Base-by-base conservation (phyloP, 2,888 invertebrate species). In the Zhengitettix transpicula region DNA sequence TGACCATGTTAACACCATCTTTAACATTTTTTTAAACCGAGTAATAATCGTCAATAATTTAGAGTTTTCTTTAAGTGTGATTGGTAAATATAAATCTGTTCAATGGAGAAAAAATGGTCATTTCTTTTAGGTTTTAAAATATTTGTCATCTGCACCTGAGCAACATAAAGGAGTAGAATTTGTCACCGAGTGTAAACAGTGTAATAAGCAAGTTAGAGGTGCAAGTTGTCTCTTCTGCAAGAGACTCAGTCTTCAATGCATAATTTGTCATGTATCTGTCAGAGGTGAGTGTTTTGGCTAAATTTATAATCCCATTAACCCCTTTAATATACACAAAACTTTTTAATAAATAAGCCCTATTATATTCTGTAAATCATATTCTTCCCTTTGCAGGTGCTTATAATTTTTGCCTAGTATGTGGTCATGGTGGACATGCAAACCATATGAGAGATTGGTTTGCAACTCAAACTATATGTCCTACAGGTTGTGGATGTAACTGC, bases 401-500 rank as follows among this genome's bases (percentile, higher is more conserved):
- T 58, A 88, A 86, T 71, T 89, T 89, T 67, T 97, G 96, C 73
- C 77, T 89, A 58, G 79, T 84, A 63, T 97, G 97, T 75, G 92
- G 92, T 0, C 97, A 97, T 73, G 95, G 94, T 2, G 96, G 95
- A 0, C 96, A 97, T 73, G 83, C 87, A 3, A 73, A 77, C 56
- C 95, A 95, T 73, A 81, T 96, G 76, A 77, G 83, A 67, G 79
- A 84, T 58, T 96, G 96, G 96, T 88, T 89, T 72, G 73, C 79
- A 44, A 78, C 79, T 58, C 84, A 89, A 70, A 82, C 81, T 59
- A 77, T 84, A 10, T 97, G 97, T 68, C 89, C 96, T 0, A 85
- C 89, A 1, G 95, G 94, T 41, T 97, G 97, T 75, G 94, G 95
- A 40, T 97, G 97, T 73, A 79, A 79, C 65, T 97, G 96, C 71